Conservation (phyloP, 2,888 invertebrate genomes). For the Monoplex corrugatus region DNA sequence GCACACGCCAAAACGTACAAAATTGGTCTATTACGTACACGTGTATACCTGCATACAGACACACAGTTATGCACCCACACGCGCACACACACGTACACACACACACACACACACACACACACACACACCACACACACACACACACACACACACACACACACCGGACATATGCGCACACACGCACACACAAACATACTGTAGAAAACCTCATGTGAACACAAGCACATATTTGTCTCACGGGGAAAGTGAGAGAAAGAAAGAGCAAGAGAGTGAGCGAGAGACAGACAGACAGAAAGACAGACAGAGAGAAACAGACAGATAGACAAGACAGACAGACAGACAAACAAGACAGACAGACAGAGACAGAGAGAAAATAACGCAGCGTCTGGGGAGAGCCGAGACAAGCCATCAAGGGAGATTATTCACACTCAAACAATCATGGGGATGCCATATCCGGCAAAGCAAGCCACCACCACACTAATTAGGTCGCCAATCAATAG, state of each 20-base stretch:
- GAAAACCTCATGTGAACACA: no score
- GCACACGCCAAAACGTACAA: background rate
- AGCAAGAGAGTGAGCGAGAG: background rate
- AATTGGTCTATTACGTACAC: background rate
- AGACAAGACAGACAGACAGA: background rate
- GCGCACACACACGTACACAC: constrained; percentile 2
- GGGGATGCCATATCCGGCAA: no score
- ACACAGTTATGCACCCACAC: background rate
- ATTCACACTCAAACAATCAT: no score
- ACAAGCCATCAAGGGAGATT: background rate
- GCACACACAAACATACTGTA: no score
- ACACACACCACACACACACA: no score
- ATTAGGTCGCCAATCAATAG: constrained; percentile 37
- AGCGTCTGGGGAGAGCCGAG: no score
- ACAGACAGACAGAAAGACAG: constrained; percentile 7
- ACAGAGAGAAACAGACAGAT: background rate
- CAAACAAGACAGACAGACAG: background rate
- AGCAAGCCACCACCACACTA: background rate
- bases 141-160: no score
- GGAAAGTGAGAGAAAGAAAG: background rate
- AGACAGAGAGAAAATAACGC: background rate
- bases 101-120: no score
- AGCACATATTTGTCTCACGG: no score
- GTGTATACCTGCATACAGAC: background rate
- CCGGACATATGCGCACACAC: no score